These are phyloP conservation scores for Yoshiicerus persimilis DNA, from an alignment of 1,140 invertebrate genomes.

Conservation along the genomic window DNA sequence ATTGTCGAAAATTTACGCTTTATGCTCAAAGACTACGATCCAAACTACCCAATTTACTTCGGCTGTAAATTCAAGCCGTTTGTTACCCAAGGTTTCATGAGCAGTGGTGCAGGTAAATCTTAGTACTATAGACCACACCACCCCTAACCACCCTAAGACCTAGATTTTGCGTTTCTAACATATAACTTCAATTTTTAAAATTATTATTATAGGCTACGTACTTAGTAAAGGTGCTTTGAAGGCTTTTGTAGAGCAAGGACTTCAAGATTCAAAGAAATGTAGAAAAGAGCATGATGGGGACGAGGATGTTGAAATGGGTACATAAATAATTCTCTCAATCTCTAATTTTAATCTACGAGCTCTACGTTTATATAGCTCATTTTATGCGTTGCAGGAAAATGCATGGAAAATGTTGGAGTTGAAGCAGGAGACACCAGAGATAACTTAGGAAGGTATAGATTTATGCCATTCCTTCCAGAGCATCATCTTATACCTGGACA, in stretches of 20 bases:
- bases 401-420: slow-evolving; percentile 82
- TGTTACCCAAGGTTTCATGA: slow-evolving; percentile 90
- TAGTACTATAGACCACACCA: background rate
- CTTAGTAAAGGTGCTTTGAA: slow-evolving; percentile 76
- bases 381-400: slow-evolving; percentile 64
- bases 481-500: slow-evolving; percentile 63
- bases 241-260: slow-evolving; percentile 70
- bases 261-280: slow-evolving; percentile 70
- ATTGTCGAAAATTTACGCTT: slow-evolving; percentile 88
- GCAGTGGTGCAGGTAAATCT: slow-evolving; percentile 74
- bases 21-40: slow-evolving; percentile 74
- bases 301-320: slow-evolving; percentile 91
- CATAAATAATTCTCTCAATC: background rate
- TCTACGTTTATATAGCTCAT: background rate
- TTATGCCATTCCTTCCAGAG: slow-evolving; percentile 90
- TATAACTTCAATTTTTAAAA: background rate
- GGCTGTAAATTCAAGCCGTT: slow-evolving; percentile 87
- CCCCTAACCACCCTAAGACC: too few species aligned
- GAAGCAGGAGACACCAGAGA: slow-evolving; percentile 84
- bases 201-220: slow-evolving; percentile 68
- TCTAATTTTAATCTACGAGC: too few species aligned
- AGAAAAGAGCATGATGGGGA: slow-evolving; percentile 71
- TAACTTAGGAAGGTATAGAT: slow-evolving; percentile 76
- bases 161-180: too few species aligned
- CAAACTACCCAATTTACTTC: slow-evolving; percentile 76